Base-by-base conservation (phyloP, 2,113 vertebrate genomes). In the Notarius quadriscutis region DNA sequence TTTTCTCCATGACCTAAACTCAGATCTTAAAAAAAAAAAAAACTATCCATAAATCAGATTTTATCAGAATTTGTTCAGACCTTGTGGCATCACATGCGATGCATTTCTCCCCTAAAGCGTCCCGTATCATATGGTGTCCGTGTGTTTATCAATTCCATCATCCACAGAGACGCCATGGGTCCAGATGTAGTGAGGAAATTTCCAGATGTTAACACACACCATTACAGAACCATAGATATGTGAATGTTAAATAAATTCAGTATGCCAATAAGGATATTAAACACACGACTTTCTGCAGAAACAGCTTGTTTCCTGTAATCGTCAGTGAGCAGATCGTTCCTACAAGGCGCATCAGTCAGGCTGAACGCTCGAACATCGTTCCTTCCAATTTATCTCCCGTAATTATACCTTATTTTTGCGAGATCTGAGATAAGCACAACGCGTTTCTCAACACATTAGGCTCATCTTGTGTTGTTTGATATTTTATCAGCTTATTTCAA, bases 1-100 rank as follows among this genome's bases (percentile, higher is more conserved):
- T 41, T 41, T 41, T 15, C 27, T 30, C 67, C 55, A 82, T 41
- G 81, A 81, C 77, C 63, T 88, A 86, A 89, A 89, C 79, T 86
- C 62, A 65, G 65, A 80, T 51, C 57, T 51, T 63, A 81, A 84
- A 57, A 85, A 53, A 10, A 60, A 27, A 25, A 25, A 18, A 60
- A 3, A 63, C 22, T 11, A 71, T 69, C 81, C 27, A 74, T 88
- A 89, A 84, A 81, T 86, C 10, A 17, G 34, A n/a, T 77, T 87
- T 34, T 72, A 50, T 67, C 48, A 67, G 80, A 86, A 55, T 55
- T 86, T 5, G 82, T 88, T 82, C 84, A 62, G 72, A 74, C 85
- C 83, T 71, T 71, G 75, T 67, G 57, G 62, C 79, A 67, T 74
- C 58, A 20, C 69, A 62, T 81, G 51, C 82, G 63, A 79, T 25